Conservation (phyloP, 2,888 invertebrate species). For the Lasiommata megera region DNA sequence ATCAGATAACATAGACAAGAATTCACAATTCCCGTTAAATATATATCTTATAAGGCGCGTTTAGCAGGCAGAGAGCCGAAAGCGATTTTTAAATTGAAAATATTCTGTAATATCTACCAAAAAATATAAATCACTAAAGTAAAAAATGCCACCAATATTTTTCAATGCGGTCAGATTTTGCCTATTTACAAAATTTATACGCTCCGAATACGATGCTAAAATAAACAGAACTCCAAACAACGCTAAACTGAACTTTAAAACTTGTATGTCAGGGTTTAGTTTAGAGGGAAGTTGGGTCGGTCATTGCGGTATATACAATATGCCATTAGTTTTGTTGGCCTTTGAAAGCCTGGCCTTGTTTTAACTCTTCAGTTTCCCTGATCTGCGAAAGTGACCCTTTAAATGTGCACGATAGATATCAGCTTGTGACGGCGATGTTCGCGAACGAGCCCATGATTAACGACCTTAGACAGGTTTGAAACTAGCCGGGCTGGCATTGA, state of each 20-base stretch:
- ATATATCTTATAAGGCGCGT: too few relatives aligned
- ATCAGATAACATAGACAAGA: too few relatives aligned
- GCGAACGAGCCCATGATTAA: too few relatives aligned
- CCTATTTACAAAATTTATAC: slow-evolving; percentile 7
- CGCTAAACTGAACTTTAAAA: neutral
- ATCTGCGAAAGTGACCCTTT: neutral
- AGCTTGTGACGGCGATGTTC: too few relatives aligned
- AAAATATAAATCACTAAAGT: neutral
- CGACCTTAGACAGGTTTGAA: too few relatives aligned
- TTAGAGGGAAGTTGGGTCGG: neutral
- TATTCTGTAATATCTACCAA: neutral
- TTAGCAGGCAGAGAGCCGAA: too few relatives aligned
- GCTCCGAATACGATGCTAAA: neutral
- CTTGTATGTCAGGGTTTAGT: neutral
- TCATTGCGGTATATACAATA: slow-evolving; percentile 8
- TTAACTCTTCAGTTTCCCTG: neutral
- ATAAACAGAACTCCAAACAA: neutral
- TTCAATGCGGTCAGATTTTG: neutral
- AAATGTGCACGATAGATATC: neutral
- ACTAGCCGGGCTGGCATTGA: too few relatives aligned
- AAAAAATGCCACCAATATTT: neutral
- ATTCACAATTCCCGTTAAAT: too few relatives aligned
- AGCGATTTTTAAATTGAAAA: too few relatives aligned
- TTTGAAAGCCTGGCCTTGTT: neutral
- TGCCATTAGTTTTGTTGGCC: slow-evolving; percentile 5